Percentiles rank a stretch among this genome's conserved stretches.
These are phyloP conservation scores for Hyperoodon ampullatus DNA, from an alignment of 2,113 vertebrate species.

Conservation along the genomic window DNA sequence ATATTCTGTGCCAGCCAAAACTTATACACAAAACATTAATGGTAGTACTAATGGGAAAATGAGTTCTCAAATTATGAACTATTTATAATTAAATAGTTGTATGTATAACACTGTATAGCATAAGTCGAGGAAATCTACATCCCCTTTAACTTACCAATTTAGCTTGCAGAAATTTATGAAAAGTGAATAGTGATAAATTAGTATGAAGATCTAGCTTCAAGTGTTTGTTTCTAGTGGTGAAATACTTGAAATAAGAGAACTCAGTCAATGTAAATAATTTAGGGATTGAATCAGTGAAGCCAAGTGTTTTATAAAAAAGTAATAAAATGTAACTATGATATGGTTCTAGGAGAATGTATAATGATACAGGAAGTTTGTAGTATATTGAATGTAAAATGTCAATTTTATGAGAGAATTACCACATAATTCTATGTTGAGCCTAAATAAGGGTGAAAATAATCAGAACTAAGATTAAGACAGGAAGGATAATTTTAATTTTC, in stretches of 20 bases:
- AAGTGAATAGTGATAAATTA: background rate
- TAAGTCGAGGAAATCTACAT: slow-evolving; percentile 27
- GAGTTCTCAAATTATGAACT: slow-evolving; percentile 12
- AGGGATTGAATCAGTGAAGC: slow-evolving; percentile 17
- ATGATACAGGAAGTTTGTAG: background rate
- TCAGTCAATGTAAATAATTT: background rate
- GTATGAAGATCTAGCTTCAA: background rate
- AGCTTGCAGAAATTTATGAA: slow-evolving; percentile 17
- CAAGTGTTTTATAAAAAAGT: slow-evolving; percentile 44
- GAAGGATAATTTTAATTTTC: background rate
- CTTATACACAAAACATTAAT: background rate
- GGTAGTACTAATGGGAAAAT: background rate
- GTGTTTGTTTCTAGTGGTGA: background rate
- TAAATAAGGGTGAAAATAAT: background rate
- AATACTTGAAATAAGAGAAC: slow-evolving; percentile 38
- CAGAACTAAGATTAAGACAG: background rate
- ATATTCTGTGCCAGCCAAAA: slow-evolving; percentile 28
- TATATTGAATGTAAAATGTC: background rate
- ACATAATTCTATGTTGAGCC: background rate
- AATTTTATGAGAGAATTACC: slow-evolving; percentile 35
- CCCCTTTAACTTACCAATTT: background rate
- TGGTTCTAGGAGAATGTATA: background rate
- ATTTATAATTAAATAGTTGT: slow-evolving; percentile 52
- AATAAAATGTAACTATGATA: background rate
- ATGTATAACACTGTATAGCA: background rate